Base-by-base conservation (phyloP, 2,113 vertebrate genomes). In the Rhinolophus sinicus region DNA sequence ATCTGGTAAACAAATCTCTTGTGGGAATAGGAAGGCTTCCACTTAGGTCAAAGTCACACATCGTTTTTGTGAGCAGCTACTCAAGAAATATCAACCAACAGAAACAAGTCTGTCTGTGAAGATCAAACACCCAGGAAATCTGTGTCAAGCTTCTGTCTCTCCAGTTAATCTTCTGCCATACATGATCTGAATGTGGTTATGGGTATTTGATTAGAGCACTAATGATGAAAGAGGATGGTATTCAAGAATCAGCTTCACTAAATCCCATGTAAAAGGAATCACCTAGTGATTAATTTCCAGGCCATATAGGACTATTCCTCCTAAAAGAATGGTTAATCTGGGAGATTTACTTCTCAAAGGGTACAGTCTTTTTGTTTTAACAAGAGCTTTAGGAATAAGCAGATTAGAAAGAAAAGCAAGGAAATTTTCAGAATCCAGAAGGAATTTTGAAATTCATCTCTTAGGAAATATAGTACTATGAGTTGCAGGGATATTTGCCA, bases 231-330 rank as follows among this genome's bases (percentile, higher is more conserved):
- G 67, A 84, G 69, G 28, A 75, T 62, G 14, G 26, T 92, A 67
- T 85, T 40, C 50, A 92, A 81, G 89, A 90, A 95, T 96, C 78
- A 92, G 40, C 90, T 96, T 95, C 15, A 40, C 70, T 40, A 28
- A 50, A 65, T 75, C 44, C 44, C 13, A 72, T 58, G 28, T 26
- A 89, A 38, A 69, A 96, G 13, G 62, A 76, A 69, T 47, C 18
- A 87, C n/a, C 35, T 67, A 54, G 47, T 62, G 76, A 97, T 89
- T 88, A 83, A 64, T 73, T 94, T 90, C 56, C 7, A 26, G 40
- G 12, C 67, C 76, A 0, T 91, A 35, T 75, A 50, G n/a, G 35
- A 70, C 38, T 67, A 22, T 73, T 95, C 6, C 82, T 97, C 80
- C 21, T 78, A 93, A 24, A 93, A 76, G 75, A 95, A 85, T 75